These are phyloP conservation scores for Apamea anceps DNA, from an alignment of 2,888 invertebrate species.

Conservation along the genomic window DNA sequence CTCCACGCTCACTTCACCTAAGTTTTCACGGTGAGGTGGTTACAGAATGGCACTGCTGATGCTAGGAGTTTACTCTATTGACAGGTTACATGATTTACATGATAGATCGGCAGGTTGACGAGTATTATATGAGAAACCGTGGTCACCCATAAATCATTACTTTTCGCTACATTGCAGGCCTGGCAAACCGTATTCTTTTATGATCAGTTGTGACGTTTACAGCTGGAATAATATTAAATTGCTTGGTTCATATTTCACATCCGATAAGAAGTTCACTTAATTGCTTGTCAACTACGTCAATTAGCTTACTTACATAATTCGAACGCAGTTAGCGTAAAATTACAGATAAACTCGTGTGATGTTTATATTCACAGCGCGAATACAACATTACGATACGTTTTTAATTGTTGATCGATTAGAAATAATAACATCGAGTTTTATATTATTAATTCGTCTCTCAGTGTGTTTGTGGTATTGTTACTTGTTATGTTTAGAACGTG, in stretches of 20 bases:
- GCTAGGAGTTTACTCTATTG: no score
- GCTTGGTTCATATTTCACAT: slow-evolving; percentile 38
- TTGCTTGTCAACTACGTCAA: slow-evolving; percentile 43
- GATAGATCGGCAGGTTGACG: no score
- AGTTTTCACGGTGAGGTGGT: no score
- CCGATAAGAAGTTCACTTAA: slow-evolving; percentile 38
- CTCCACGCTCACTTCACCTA: no score
- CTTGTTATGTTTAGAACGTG: not conserved
- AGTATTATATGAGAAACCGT: no score
- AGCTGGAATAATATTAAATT: slow-evolving; percentile 6
- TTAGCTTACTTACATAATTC: slow-evolving; percentile 25
- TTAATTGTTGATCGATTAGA: slow-evolving; percentile 24
- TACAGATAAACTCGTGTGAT: slow-evolving; percentile 25
- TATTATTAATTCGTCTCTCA: not conserved
- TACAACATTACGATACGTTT: slow-evolving; percentile 14
- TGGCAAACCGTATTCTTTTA: not conserved
- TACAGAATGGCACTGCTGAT: no score
- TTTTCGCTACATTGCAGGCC: not conserved
- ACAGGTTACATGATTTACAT: no score
- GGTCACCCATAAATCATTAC: no score
- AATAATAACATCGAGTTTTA: not conserved
- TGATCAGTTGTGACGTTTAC: not conserved
- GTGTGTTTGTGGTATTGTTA: not conserved
- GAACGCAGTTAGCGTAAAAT: slow-evolving; percentile 22
- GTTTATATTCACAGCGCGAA: slow-evolving; percentile 26